phyloP scores from a whole-genome alignment of 2,113 vertebrate species.

The Eidolon helvum region DNA sequence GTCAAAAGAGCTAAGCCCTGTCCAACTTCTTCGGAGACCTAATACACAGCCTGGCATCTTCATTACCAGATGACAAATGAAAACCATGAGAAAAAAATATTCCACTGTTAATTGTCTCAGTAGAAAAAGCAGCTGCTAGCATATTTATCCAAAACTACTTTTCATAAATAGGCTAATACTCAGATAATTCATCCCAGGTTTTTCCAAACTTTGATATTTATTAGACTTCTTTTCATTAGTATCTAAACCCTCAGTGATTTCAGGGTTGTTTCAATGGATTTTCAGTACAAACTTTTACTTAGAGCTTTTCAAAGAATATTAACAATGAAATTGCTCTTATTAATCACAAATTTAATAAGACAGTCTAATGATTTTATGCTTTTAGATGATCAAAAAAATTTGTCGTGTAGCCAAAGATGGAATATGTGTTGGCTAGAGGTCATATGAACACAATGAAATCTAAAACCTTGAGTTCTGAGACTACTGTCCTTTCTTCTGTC shows the following conservation, averaged over 20 bases:
- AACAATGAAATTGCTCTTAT: not conserved
- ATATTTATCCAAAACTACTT: constrained; percentile 51
- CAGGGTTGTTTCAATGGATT: not conserved
- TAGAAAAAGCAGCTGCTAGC: not conserved
- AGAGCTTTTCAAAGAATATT: not conserved
- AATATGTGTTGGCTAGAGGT: not conserved
- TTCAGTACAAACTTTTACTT: not conserved
- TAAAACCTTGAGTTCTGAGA: not conserved
- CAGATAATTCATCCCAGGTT: constrained; percentile 54
- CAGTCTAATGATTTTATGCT: not conserved
- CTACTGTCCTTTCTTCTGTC: not conserved
- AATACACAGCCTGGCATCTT: not conserved
- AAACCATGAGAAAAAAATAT: not conserved
- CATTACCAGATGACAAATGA: not conserved
- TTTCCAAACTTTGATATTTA: constrained; percentile 40
- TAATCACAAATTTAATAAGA: not conserved
- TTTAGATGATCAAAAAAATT: constrained; percentile 33
- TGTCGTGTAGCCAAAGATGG: not conserved
- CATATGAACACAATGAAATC: not conserved
- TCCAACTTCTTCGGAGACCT: not conserved
- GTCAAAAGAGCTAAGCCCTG: not conserved
- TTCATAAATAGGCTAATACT: constrained; percentile 57
- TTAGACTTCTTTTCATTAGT: not conserved
- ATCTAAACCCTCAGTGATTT: constrained; percentile 1
- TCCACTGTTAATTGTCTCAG: not conserved